Evolutionary conservation across 2,888 invertebrate genomes (phyloP).

Genomic region (Drosophila fungiperda): DNA sequence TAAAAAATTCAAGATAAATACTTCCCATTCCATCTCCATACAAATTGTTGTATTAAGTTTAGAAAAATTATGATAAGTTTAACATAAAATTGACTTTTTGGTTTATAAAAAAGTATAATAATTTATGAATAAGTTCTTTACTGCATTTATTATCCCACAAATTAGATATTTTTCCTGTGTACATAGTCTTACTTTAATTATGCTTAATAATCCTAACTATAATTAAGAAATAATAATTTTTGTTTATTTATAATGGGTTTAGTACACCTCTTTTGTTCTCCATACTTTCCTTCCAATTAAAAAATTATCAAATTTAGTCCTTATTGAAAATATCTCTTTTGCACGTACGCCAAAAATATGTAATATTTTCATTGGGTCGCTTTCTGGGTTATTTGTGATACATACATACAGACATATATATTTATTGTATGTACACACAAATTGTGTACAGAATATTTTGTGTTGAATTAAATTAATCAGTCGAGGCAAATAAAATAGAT

Average conservation of each 20-base stretch:
- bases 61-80: neutral
- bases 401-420: conserved; percentile 31
- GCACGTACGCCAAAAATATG: conserved; percentile 7
- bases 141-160: neutral
- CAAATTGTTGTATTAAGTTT: neutral
- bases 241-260: neutral
- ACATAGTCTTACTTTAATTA: neutral
- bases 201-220: neutral
- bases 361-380: conserved; percentile 1
- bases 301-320: neutral
- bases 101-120: neutral
- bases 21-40: neutral
- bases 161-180: neutral
- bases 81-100: too few relatives aligned
- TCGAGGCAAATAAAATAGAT: neutral
- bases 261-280: too few relatives aligned
- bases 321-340: neutral
- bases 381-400: conserved; percentile 47
- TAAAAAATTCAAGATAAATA: neutral
- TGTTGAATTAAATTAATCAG: conserved; percentile 1
- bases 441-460: neutral
- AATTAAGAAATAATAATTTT: neutral
- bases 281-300: neutral
- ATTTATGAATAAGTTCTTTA: neutral
- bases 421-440: conserved; percentile 28